Base-by-base conservation (phyloP, 2,888 invertebrate species). In the Pseudoips prasinana region DNA sequence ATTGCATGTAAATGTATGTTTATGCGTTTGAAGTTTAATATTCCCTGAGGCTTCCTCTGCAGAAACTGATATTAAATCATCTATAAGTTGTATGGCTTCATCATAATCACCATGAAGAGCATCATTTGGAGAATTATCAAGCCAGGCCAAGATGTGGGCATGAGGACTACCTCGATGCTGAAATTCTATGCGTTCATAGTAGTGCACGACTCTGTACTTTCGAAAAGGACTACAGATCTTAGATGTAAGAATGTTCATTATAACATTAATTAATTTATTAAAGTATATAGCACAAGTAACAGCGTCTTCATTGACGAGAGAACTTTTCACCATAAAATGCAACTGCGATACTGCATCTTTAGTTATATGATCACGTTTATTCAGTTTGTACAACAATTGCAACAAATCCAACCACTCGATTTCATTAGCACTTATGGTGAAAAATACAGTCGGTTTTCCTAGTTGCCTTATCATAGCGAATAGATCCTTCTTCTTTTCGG, bases 391-490 rank as follows among this genome's bases (percentile, higher is more conserved):
- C 37, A 76, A 56, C 27, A 65, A 30, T 54, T 65, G 32, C 17
- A 75, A 25, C 30, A 73, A 53, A 39, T 55, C 10, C 6, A 8
- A 2, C 74, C 75, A 76, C 4, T 57, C 49, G 7, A 46, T 69
- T 69, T 79, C 78, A 46, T 73, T 75, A 1, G 77, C 73, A 38
- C 70, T 74, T 4, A 80, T 17, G 7, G 73, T 79, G 23, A 79
- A 29, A 59, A 77, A 79, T 25, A 54, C 46, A 32, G 74, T 74
- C 34, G 74, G 77, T 45, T 49, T 55, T 6, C 75, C 74, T 9
- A 64, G 45, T 48, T 79, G 74, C 10, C 74, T 27, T 10, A 77
- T 80, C 66, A 75, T 78, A 7, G 74, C 71, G 33, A 75, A 76
- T 25, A 76, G 46, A 50, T 77, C 68, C 52, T 52, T 61, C 63